phyloP scores from a whole-genome alignment of 2,113 vertebrate genomes.

The Kobus ellipsiprymnus region DNA sequence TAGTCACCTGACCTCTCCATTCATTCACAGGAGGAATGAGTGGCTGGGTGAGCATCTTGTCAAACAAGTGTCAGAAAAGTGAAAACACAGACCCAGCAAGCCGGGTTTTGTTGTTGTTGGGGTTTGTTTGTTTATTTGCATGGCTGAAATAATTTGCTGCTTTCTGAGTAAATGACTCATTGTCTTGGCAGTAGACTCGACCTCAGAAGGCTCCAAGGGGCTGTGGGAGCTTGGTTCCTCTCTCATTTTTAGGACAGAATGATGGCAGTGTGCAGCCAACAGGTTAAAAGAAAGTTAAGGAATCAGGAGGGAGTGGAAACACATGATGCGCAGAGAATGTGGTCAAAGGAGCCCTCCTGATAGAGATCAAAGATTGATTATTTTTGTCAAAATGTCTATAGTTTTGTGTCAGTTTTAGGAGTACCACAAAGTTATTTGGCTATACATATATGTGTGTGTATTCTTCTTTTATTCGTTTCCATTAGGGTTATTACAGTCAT shows the following conservation, averaged over 20 bases:
- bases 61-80: background rate
- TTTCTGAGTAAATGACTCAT: background rate
- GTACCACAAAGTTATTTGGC: background rate
- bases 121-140: background rate
- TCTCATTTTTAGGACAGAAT: background rate
- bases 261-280: background rate
- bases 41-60: background rate
- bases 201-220: background rate
- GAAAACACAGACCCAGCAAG: background rate
- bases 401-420: background rate
- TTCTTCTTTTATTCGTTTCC: background rate
- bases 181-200: background rate
- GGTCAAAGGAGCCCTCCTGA: background rate
- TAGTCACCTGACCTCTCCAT: background rate
- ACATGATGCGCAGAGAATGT: background rate
- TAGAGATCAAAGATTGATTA: background rate
- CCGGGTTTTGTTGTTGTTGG: background rate
- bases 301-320: background rate
- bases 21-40: background rate
- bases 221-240: too few species aligned
- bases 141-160: background rate
- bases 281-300: background rate
- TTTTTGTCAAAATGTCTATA: background rate
- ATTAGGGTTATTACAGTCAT: background rate
- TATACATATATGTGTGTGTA: background rate